phyloP scores from a whole-genome alignment of 2,113 vertebrate genomes.

The Coryphaenoides rupestris region DNA sequence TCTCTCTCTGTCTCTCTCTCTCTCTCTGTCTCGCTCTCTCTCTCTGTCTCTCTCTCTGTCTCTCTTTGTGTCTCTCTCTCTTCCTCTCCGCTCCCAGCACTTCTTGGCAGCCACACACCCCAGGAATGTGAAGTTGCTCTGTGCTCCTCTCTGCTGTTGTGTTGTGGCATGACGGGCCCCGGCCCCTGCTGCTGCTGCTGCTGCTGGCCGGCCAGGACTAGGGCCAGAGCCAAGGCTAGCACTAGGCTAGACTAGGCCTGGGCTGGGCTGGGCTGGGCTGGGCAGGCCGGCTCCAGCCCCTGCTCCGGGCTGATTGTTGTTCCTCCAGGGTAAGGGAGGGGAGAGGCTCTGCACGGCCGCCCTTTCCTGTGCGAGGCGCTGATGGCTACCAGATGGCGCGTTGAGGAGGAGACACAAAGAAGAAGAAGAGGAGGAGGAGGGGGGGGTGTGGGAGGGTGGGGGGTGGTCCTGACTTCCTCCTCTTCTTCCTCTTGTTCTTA shows the following conservation, averaged over 20 bases:
- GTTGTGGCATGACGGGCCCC: slow-evolving; percentile 44
- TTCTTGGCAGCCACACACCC: slow-evolving; percentile 59
- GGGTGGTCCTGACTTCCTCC: not conserved
- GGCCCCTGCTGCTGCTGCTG: slow-evolving; percentile 25
- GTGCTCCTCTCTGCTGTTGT: slow-evolving; percentile 53
- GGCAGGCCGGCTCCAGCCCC: slow-evolving; percentile 8
- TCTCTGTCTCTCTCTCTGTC: slow-evolving; percentile 56
- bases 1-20: slow-evolving; percentile 55
- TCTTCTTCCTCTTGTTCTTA: not conserved
- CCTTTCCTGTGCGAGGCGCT: slow-evolving; percentile 72
- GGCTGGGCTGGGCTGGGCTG: not conserved
- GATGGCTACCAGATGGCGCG: slow-evolving; percentile 77
- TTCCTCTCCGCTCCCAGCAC: slow-evolving; percentile 56
- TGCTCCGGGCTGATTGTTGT: slow-evolving; percentile 55
- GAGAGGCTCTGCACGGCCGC: slow-evolving; percentile 60
- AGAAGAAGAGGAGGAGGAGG: too few relatives aligned
- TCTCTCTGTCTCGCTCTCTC: slow-evolving; percentile 56
- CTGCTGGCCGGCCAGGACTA: slow-evolving; percentile 16
- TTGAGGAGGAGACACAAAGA: not conserved
- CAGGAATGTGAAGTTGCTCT: slow-evolving; percentile 62
- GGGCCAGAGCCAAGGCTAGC: not conserved
- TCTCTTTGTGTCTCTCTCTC: too few relatives aligned
- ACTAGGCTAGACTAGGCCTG: slow-evolving; percentile 24
- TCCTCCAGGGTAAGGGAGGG: slow-evolving; percentile 52
- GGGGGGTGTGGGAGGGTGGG: slow-evolving; percentile 48